A percentile compares a stretch with the other conserved stretches of the same genome.
These are phyloP conservation scores for Hippopotamyrus pictus DNA, from an alignment of 2,797 vertebrate genomes.

Conservation along the genomic window DNA sequence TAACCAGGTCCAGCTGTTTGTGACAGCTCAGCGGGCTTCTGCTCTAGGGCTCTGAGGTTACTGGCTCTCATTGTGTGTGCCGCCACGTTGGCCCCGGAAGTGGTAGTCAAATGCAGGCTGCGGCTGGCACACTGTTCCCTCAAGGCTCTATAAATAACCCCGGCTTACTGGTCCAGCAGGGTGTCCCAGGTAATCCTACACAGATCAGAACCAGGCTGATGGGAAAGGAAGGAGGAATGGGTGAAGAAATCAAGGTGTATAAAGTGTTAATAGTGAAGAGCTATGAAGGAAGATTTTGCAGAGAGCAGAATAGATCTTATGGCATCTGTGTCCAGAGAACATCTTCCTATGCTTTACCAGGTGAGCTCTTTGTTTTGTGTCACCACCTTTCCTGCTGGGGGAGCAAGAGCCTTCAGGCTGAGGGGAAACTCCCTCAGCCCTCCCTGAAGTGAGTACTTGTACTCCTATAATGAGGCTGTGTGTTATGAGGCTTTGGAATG, in stretches of 20 bases:
- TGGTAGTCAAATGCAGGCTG: not conserved
- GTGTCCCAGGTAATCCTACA: constrained; percentile 50
- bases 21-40: not conserved
- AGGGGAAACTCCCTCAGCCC: not conserved
- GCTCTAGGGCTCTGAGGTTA: not conserved
- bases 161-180: constrained; percentile 54
- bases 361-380: not conserved
- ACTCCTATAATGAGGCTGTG: not conserved
- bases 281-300: not conserved
- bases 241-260: not conserved
- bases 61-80: not conserved
- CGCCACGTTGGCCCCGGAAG: not conserved
- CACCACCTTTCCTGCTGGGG: not conserved
- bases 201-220: constrained; percentile 36
- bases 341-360: not conserved
- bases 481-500: not conserved
- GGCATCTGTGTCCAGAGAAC: not conserved
- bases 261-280: not conserved
- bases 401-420: not conserved
- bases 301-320: not conserved
- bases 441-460: not conserved
- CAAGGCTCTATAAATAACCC: constrained; percentile 52
- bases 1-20: not conserved
- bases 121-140: constrained; percentile 41
- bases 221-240: not conserved